Evolutionary conservation across 2,888 invertebrate genomes (phyloP).

Genomic region (Ornithoptera priamus): DNA sequence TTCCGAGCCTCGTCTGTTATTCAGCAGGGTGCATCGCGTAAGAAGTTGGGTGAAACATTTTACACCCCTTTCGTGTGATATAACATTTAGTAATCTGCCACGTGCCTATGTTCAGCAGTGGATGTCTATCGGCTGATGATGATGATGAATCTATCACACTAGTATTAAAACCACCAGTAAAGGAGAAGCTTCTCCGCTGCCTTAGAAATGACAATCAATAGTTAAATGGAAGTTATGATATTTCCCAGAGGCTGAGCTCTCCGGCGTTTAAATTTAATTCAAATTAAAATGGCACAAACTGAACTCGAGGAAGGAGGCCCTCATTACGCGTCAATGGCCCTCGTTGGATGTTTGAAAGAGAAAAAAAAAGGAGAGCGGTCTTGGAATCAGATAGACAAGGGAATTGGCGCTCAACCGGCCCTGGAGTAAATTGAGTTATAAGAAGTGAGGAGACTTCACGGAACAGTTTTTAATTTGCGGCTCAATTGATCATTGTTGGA

Average conservation of each 20-base stretch:
- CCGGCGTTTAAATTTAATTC: conserved; percentile 23
- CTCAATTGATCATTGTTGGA: conserved; percentile 1
- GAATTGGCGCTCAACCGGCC: conserved; percentile 25
- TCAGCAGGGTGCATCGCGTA: no score
- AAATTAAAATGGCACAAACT: conserved; percentile 27
- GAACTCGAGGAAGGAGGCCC: conserved; percentile 16
- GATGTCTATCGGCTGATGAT: no score
- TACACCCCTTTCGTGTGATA: no score
- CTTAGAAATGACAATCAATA: neutral
- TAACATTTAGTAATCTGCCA: no score
- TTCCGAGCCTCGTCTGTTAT: no score
- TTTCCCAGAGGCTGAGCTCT: neutral
- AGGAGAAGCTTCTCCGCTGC: neutral
- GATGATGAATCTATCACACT: no score
- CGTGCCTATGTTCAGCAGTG: no score
- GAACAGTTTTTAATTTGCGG: conserved; percentile 19
- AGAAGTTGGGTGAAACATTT: no score
- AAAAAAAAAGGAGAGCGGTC: conserved; percentile 16
- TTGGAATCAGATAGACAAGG: conserved; percentile 28
- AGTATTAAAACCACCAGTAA: neutral
- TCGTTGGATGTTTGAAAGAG: conserved; percentile 25
- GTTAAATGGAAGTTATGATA: neutral
- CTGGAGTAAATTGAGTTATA: conserved; percentile 27
- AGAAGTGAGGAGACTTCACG: conserved; percentile 11
- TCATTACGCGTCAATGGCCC: conserved; percentile 29